These are phyloP conservation scores for Sarcophaga peregrina DNA, from an alignment of 1,140 invertebrate genomes.

Conservation along the genomic window DNA sequence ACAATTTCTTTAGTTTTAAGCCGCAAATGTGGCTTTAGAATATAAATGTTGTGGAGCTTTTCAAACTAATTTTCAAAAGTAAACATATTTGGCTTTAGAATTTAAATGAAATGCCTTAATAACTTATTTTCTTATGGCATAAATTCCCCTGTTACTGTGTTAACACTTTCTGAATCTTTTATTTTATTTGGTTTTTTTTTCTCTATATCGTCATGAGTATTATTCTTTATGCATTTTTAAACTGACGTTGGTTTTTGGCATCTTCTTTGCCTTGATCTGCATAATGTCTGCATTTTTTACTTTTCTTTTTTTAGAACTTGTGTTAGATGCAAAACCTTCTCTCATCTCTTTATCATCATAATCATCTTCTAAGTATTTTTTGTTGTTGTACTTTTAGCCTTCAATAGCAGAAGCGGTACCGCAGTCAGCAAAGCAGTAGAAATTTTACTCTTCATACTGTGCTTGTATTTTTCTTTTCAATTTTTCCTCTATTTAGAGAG, in stretches of 20 bases:
- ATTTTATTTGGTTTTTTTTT: background rate
- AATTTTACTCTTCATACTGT: background rate
- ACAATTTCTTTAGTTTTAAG: background rate
- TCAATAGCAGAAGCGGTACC: background rate
- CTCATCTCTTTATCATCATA: background rate
- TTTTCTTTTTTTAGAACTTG: background rate
- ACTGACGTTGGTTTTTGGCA: background rate
- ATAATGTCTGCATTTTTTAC: conserved; percentile 17
- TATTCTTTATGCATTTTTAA: too few relatives aligned
- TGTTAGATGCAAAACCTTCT: background rate
- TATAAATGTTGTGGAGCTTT: background rate
- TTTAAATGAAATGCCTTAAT: background rate
- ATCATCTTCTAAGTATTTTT: background rate
- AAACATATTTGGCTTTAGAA: background rate
- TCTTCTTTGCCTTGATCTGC: conserved; percentile 13
- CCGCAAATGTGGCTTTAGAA: background rate
- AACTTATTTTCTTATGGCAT: background rate
- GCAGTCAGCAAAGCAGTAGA: background rate
- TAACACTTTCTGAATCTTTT: conserved; percentile 11
- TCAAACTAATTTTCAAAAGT: too few relatives aligned
- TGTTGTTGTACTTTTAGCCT: background rate
- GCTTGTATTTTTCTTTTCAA: background rate
- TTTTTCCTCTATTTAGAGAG: background rate
- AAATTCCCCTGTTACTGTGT: background rate
- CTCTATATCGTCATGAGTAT: too few relatives aligned